Conservation (phyloP, 2,888 invertebrate genomes). For the Drosophila pseudotakahashii region DNA sequence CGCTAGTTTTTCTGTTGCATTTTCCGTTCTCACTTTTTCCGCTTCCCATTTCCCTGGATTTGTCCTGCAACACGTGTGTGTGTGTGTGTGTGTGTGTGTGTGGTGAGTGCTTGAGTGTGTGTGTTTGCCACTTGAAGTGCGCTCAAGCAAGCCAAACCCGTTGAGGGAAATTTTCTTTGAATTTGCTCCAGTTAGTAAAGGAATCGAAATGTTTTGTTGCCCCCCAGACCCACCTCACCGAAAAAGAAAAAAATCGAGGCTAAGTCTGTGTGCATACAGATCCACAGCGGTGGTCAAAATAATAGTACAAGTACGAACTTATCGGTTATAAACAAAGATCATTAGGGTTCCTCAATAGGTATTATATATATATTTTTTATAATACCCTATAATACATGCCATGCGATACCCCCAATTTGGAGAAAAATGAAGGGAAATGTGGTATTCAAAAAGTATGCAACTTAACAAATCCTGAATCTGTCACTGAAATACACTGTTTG, state of each 20-base stretch:
- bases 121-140: slow-evolving; percentile 68
- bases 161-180: slow-evolving; percentile 54
- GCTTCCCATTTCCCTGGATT: slow-evolving; percentile 11
- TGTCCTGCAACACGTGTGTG: slow-evolving; percentile 34
- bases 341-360: too few relatives aligned
- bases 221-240: neutral
- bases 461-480: too few relatives aligned
- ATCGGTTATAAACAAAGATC: too few relatives aligned
- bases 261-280: slow-evolving; percentile 1
- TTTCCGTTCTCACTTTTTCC: slow-evolving; percentile 18
- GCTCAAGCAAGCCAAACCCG: slow-evolving; percentile 61
- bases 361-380: too few relatives aligned
- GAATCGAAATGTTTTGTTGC: slow-evolving; percentile 36
- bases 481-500: too few relatives aligned
- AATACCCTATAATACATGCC: too few relatives aligned
- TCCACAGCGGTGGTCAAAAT: neutral
- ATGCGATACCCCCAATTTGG: too few relatives aligned
- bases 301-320: neutral
- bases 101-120: slow-evolving; percentile 11
- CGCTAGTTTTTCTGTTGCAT: slow-evolving; percentile 45
- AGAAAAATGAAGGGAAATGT: too few relatives aligned
- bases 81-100: slow-evolving; percentile 30
- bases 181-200: slow-evolving; percentile 46
- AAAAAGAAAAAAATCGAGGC: neutral
- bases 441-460: too few relatives aligned